Percentiles rank a stretch among this genome's conserved stretches.
phyloP scores from a whole-genome alignment of 2,113 vertebrate genomes.

The Piaya cayana region DNA sequence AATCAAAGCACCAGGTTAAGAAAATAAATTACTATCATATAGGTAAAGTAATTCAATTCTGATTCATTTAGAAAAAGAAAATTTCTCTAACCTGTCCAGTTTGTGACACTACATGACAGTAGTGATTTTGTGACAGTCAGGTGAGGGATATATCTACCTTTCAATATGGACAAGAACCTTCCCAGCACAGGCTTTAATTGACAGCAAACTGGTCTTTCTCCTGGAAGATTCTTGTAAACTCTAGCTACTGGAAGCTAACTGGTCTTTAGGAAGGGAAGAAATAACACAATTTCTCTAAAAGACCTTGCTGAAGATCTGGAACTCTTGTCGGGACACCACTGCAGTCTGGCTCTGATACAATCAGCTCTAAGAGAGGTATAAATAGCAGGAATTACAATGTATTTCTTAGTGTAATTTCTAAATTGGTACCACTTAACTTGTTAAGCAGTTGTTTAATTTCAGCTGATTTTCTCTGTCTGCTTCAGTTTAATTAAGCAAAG shows the following conservation, averaged over 20 bases:
- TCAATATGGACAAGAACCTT: background rate
- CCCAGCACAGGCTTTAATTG: background rate
- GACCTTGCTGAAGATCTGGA: slow-evolving; percentile 15
- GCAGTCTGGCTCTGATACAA: slow-evolving; percentile 71
- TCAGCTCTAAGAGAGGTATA: slow-evolving; percentile 17
- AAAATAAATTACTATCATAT: background rate
- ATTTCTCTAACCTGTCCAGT: slow-evolving; percentile 3
- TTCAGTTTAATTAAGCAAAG: slow-evolving; percentile 61
- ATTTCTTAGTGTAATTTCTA: slow-evolving; percentile 41
- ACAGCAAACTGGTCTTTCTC: background rate
- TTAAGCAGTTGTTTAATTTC: slow-evolving; percentile 47
- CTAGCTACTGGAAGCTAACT: background rate
- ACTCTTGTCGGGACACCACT: slow-evolving; percentile 61
- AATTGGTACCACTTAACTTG: slow-evolving; percentile 26
- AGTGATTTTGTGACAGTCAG: background rate
- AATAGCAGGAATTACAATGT: slow-evolving; percentile 39
- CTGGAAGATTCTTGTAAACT: background rate
- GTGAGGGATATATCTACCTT: background rate
- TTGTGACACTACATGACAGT: background rate
- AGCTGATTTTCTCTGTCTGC: slow-evolving; percentile 1
- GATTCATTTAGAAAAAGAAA: slow-evolving; percentile 47
- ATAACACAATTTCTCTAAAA: background rate
- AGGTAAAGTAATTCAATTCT: background rate
- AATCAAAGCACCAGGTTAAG: slow-evolving; percentile 18
- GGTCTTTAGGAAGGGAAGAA: background rate